phyloP scores from a whole-genome alignment of 2,113 vertebrate genomes.

The Xenotilapia leptura region DNA sequence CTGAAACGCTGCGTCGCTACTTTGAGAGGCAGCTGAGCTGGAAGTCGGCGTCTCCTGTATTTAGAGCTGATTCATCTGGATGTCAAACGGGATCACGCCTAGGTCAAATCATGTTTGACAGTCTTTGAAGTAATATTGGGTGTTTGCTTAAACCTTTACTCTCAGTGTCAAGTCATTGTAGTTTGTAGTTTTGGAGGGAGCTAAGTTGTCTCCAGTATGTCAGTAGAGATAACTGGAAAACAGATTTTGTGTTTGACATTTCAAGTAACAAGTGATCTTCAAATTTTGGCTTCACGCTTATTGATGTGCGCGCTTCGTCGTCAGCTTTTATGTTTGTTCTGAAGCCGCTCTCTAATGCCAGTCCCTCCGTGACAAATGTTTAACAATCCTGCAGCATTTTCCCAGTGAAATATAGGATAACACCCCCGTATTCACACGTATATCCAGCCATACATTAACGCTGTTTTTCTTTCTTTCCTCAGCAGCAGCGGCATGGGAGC shows the following conservation, averaged over 20 bases:
- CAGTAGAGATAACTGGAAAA: constrained; percentile 30
- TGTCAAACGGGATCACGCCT: constrained; percentile 40
- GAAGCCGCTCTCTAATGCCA: background rate
- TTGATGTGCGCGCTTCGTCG: constrained; percentile 15
- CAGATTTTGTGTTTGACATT: constrained; percentile 36
- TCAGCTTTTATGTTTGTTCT: constrained; percentile 26
- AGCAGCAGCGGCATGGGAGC: constrained; percentile 90
- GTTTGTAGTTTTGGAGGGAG: constrained; percentile 13
- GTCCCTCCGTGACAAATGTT: background rate
- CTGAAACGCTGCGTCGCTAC: constrained; percentile 29
- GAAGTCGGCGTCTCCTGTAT: constrained; percentile 10
- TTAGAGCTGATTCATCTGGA: constrained; percentile 44
- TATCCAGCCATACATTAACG: background rate
- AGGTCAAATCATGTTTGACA: constrained; percentile 43
- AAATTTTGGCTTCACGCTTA: constrained; percentile 12
- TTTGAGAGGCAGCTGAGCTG: background rate
- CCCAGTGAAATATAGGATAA: background rate
- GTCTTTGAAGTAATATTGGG: constrained; percentile 38
- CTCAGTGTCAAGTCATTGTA: constrained; percentile 12
- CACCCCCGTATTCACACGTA: background rate
- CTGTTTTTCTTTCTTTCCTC: constrained; percentile 12
- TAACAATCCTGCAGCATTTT: background rate
- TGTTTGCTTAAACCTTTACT: constrained; percentile 31
- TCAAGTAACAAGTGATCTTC: constrained; percentile 35
- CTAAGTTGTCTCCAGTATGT: constrained; percentile 24